These are phyloP conservation scores for Vulpes ferrilata DNA, from an alignment of 2,113 vertebrate genomes.

Conservation along the genomic window DNA sequence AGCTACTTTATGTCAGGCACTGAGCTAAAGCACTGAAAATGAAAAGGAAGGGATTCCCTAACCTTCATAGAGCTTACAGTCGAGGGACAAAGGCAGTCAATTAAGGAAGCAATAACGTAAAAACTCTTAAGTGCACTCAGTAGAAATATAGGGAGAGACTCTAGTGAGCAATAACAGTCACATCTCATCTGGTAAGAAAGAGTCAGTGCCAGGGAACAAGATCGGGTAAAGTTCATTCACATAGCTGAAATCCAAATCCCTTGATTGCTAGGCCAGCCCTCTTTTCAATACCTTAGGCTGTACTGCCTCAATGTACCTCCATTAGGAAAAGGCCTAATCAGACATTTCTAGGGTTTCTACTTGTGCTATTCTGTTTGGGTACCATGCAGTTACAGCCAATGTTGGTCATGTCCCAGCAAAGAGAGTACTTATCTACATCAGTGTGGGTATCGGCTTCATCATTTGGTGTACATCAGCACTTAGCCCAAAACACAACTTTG, in stretches of 20 bases:
- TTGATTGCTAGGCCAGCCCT: background rate
- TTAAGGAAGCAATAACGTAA: background rate
- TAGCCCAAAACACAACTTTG: conserved; percentile 44
- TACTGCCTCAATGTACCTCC: background rate
- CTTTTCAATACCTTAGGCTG: background rate
- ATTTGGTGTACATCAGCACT: background rate
- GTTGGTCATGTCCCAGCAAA: background rate
- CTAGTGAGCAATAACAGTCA: background rate
- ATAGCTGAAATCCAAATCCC: background rate
- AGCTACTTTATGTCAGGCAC: background rate
- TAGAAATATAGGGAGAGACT: background rate
- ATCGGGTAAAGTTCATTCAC: background rate
- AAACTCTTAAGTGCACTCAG: background rate
- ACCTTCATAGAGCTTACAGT: background rate
- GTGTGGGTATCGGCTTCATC: background rate
- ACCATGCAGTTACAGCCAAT: background rate
- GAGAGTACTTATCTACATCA: conserved; percentile 1
- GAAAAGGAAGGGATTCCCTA: background rate
- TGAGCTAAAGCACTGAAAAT: background rate
- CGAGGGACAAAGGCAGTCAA: background rate
- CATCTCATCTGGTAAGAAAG: background rate
- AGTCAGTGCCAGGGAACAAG: background rate
- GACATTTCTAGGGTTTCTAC: background rate
- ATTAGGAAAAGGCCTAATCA: background rate
- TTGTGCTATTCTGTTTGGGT: background rate